Conservation (phyloP, 2,113 vertebrate species). For the Engraulis encrasicolus region DNA sequence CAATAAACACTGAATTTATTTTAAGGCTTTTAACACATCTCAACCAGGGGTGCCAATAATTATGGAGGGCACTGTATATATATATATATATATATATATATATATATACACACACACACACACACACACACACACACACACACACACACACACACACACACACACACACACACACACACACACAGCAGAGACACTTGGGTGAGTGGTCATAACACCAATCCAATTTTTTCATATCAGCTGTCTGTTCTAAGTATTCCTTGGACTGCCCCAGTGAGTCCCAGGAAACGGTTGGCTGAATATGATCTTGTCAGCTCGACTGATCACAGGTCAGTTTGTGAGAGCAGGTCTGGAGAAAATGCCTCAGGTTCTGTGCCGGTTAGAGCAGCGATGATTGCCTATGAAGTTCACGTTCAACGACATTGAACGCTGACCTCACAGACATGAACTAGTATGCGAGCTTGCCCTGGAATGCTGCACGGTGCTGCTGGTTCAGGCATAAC, state of each 20-base stretch:
- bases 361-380: slow-evolving; percentile 8
- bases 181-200: too few species aligned
- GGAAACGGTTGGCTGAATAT: background rate
- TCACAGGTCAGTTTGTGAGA: background rate
- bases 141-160: too few species aligned
- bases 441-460: background rate
- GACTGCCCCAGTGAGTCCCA: background rate
- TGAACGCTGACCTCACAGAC: background rate
- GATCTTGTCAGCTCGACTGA: background rate
- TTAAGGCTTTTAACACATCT: too few species aligned
- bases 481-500: slow-evolving; percentile 1
- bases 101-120: too few species aligned
- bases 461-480: background rate
- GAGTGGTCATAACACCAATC: too few species aligned
- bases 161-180: too few species aligned
- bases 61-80: too few species aligned
- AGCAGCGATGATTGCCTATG: background rate
- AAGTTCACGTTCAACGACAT: background rate
- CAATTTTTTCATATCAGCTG: background rate
- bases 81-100: too few species aligned
- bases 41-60: too few species aligned
- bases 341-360: background rate
- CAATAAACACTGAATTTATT: too few species aligned
- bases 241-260: background rate
- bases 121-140: too few species aligned